phyloP scores from a whole-genome alignment of 2,888 invertebrate species.

The Taenaris catops region DNA sequence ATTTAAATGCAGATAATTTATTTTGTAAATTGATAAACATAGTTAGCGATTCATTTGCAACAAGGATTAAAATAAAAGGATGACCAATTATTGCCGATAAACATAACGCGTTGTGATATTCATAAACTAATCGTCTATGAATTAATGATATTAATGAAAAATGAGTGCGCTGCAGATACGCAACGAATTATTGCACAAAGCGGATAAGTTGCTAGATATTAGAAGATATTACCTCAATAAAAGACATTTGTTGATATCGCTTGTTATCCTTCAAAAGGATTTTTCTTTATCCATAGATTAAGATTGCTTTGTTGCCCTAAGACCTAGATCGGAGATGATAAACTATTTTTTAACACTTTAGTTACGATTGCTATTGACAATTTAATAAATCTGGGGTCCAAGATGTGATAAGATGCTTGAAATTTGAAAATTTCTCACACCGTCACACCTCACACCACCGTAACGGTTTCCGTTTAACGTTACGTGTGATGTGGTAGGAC shows the following conservation, averaged over 20 bases:
- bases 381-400: constrained; percentile 64
- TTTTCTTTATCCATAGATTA: constrained; percentile 59
- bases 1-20: too few species aligned
- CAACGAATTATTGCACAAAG: constrained; percentile 58
- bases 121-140: constrained; percentile 32
- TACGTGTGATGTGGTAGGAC: neutral
- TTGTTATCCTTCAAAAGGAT: constrained; percentile 76
- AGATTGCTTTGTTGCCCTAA: constrained; percentile 56
- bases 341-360: constrained; percentile 63
- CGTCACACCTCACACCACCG: too few species aligned
- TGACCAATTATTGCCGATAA: neutral
- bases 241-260: constrained; percentile 65
- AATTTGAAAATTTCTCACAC: constrained; percentile 35
- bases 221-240: constrained; percentile 53
- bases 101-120: constrained; percentile 38
- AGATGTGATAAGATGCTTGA: constrained; percentile 46
- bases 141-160: constrained; percentile 24
- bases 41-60: too few species aligned
- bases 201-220: constrained; percentile 53
- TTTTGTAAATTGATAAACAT: too few species aligned
- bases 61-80: too few species aligned
- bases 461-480: too few species aligned
- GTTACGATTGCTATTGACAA: constrained; percentile 62
- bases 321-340: constrained; percentile 52
- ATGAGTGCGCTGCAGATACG: constrained; percentile 41